Conservation (phyloP, 2,113 vertebrate species). For the Leptodactylus fuscus region DNA sequence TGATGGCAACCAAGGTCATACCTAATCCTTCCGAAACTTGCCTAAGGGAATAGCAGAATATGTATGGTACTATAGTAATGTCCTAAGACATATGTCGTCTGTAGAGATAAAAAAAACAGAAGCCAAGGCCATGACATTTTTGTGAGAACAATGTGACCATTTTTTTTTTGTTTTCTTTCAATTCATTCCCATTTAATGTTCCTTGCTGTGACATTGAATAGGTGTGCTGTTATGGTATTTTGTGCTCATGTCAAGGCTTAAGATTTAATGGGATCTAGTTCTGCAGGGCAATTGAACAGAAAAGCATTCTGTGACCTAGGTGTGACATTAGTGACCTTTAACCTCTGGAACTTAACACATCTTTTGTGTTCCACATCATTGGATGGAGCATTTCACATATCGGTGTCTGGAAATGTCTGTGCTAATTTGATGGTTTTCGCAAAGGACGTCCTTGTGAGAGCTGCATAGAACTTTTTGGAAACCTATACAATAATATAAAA, state of each 20-base stretch:
- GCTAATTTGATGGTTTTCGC: background rate
- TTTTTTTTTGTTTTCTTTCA: no score
- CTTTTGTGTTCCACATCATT: background rate
- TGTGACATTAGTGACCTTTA: constrained; percentile 34
- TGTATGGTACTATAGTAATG: no score
- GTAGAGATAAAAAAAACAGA: background rate
- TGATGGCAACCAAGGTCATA: background rate
- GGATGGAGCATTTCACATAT: constrained; percentile 29
- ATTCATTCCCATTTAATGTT: no score
- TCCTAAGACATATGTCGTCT: background rate
- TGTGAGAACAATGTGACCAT: no score
- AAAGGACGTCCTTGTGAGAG: background rate
- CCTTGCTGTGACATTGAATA: no score
- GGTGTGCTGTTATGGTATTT: background rate
- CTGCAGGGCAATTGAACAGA: background rate
- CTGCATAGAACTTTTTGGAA: background rate
- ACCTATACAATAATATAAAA: background rate
- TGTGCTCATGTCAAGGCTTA: background rate
- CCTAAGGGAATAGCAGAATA: background rate
- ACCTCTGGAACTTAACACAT: constrained; percentile 34
- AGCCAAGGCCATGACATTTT: no score
- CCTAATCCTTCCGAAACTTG: no score
- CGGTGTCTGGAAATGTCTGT: constrained; percentile 14
- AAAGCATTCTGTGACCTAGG: constrained; percentile 51
- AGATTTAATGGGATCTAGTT: background rate